Percentiles rank a stretch among this genome's conserved stretches.
Conservation (phyloP, 1,140 invertebrate genomes). For the Leptopilina clavipes region DNA sequence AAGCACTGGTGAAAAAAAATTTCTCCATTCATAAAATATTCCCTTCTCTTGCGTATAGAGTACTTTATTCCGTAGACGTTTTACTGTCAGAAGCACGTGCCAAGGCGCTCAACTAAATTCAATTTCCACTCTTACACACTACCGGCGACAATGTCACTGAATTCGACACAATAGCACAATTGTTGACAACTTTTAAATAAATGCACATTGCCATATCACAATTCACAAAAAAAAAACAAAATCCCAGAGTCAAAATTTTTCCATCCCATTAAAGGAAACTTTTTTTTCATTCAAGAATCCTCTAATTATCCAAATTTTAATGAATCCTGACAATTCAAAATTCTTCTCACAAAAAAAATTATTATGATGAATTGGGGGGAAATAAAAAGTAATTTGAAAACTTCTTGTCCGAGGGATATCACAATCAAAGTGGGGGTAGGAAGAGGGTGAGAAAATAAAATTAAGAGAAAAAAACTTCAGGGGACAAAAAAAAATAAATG, state of each 20-base stretch:
- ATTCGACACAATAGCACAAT: slow-evolving; percentile 24
- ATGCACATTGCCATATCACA: not conserved
- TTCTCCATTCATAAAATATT: slow-evolving; percentile 16
- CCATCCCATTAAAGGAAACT: not conserved
- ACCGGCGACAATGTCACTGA: slow-evolving; percentile 2
- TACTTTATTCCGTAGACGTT: slow-evolving; percentile 2
- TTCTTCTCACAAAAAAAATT: no score
- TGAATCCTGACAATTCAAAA: no score
- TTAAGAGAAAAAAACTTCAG: slow-evolving; percentile 34
- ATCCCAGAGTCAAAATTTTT: not conserved
- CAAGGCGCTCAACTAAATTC: slow-evolving; percentile 25
- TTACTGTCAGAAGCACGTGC: slow-evolving; percentile 30
- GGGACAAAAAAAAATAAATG: not conserved
- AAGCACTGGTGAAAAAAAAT: not conserved
- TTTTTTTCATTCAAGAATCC: not conserved
- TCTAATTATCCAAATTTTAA: no score
- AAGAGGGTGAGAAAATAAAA: slow-evolving; percentile 41
- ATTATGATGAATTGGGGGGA: slow-evolving; percentile 30
- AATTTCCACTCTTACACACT: slow-evolving; percentile 8
- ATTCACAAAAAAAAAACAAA: not conserved
- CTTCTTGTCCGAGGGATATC: slow-evolving; percentile 52
- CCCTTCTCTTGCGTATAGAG: slow-evolving; percentile 1
- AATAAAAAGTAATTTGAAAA: slow-evolving; percentile 41
- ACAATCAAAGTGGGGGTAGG: slow-evolving; percentile 46
- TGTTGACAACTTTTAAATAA: slow-evolving; percentile 1